A percentile compares a stretch with the other conserved stretches of the same genome.
phyloP scores from a whole-genome alignment of 2,797 vertebrate genomes.

The Galago senegalensis region DNA sequence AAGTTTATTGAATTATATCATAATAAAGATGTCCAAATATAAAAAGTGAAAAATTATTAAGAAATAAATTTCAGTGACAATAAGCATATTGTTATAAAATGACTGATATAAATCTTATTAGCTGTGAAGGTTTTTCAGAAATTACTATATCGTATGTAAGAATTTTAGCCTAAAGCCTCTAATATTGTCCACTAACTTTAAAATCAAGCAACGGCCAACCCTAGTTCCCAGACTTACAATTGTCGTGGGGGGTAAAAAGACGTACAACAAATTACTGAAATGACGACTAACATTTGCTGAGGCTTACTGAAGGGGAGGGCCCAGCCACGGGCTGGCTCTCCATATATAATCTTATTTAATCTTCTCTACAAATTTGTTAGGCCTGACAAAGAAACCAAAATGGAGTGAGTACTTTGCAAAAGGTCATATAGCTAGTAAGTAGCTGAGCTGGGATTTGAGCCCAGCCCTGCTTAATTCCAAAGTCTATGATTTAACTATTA shows the following conservation, averaged over 20 bases:
- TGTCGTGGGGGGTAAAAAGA: slow-evolving; percentile 56
- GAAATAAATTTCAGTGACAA: slow-evolving; percentile 25
- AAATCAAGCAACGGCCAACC: neutral
- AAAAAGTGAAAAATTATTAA: slow-evolving; percentile 32
- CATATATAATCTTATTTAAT: slow-evolving; percentile 53
- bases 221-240: neutral
- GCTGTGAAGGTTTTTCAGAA: slow-evolving; percentile 56
- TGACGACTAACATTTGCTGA: slow-evolving; percentile 63
- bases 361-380: slow-evolving; percentile 62
- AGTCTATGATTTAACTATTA: slow-evolving; percentile 47
- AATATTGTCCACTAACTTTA: slow-evolving; percentile 48
- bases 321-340: slow-evolving; percentile 8
- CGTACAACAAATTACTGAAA: slow-evolving; percentile 45
- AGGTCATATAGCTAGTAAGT: slow-evolving; percentile 52
- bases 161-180: slow-evolving; percentile 46
- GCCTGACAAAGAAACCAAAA: slow-evolving; percentile 49
- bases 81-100: slow-evolving; percentile 44
- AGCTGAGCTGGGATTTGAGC: slow-evolving; percentile 47
- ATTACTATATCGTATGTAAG: slow-evolving; percentile 48
- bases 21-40: slow-evolving; percentile 57
- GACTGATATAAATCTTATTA: neutral
- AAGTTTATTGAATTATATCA: slow-evolving; percentile 39
- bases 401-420: slow-evolving; percentile 57
- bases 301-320: slow-evolving; percentile 37
- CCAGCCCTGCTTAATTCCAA: neutral